Evolutionary conservation across 2,113 vertebrate genomes (phyloP), one percentile per base, ranked within the genome.

Genomic region (Centropus unirufus): DNA sequence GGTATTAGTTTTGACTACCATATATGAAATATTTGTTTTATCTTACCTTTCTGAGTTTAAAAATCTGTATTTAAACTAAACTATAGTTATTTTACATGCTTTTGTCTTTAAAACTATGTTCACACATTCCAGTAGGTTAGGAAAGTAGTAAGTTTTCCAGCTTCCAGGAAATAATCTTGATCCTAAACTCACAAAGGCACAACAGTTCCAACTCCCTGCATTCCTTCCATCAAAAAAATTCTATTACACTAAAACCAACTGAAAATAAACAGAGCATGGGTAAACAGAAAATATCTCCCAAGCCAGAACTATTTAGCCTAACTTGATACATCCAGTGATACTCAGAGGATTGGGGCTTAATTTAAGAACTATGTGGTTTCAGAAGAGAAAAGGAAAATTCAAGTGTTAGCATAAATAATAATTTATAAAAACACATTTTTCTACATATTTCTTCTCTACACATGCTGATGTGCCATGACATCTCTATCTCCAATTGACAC

Each of bases 401-500:
- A 69, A 24, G 86, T 83, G 78, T 69, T 74, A 92, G 58, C 94
- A 66, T 46, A 77, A 91, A 72, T 89, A 89, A 80, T 36, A 4
- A 74, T 58, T 74, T 82, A 90, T 78, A 90, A 92, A 89, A 87
- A 87, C 21, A 97, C 84, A 91, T 90, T 89, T 83, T 92, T 93
- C 66, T 93, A 96, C 46, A 95, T 64, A 94, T 85, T 94, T 83
- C 52, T 90, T 84, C 57, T 89, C 73, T 94, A 94, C 19, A 54
- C 85, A 95, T 95, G 63, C 80, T 90, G 77, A 92, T 81, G 80
- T 90, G 85, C 64, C 94, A 89, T 73, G 8, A 81, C 83, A 94
- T n/a, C 69, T 92, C 90, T 90, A 95, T 85, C 96, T 98, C 96
- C 97, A 97, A 97, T 73, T 93, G 97, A 98, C 97, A 98, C 91